A percentile compares a stretch with the other conserved stretches of the same genome.
phyloP scores from a whole-genome alignment of 2,888 invertebrate species.

The Oeneis ivallda region DNA sequence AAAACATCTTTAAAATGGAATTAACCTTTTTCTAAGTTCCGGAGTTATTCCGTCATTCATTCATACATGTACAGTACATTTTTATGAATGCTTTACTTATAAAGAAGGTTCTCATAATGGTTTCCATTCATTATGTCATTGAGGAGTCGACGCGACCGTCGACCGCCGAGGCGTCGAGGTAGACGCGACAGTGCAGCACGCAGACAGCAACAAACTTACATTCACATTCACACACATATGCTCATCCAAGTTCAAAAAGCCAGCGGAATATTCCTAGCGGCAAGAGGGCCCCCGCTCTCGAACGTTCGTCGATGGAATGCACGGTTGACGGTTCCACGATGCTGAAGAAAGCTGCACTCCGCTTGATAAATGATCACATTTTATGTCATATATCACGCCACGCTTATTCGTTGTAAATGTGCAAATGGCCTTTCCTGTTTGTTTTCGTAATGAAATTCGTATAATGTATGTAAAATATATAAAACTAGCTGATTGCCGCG shows the following conservation, averaged over 20 bases:
- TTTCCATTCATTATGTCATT: conserved; percentile 31
- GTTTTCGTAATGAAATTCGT: conserved; percentile 7
- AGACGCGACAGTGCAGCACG: conserved; percentile 29
- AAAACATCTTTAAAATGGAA: no score
- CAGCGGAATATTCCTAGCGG: conserved; percentile 69
- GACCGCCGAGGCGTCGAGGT: neutral
- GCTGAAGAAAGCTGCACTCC: conserved; percentile 32
- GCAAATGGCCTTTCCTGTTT: conserved; percentile 6
- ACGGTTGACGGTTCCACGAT: conserved; percentile 12
- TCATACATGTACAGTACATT: neutral
- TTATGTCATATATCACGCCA: conserved; percentile 9
- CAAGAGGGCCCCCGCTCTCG: conserved; percentile 55
- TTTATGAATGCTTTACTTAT: neutral
- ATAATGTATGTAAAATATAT: neutral
- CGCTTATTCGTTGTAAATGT: neutral
- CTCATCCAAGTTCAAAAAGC: conserved; percentile 54
- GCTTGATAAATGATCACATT: conserved; percentile 17
- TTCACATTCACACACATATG: conserved; percentile 44
- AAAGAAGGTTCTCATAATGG: neutral
- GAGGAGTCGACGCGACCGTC: conserved; percentile 22
- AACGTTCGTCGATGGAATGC: conserved; percentile 34
- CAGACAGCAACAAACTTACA: conserved; percentile 46
- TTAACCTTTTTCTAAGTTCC: no score
- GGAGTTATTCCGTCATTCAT: neutral
- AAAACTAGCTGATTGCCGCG: no score